A percentile compares a stretch with the other conserved stretches of the same genome.
Conservation (phyloP, 1,140 invertebrate species). For the Macrotrachela quadricornifera region DNA sequence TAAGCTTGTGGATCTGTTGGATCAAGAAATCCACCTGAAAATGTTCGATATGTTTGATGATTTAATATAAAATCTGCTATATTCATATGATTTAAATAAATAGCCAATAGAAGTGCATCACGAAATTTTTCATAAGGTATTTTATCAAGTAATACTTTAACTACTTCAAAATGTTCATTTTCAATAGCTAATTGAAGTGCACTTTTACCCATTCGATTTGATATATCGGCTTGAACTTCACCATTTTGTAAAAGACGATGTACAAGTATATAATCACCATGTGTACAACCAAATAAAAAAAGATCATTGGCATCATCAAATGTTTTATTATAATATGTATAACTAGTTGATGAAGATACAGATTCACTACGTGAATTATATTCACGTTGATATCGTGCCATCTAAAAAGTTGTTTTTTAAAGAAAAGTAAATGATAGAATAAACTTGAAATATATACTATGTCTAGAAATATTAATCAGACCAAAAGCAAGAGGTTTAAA, state of each 20-base stretch:
- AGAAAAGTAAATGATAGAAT: no score
- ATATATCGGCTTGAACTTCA: slow-evolving; percentile 17
- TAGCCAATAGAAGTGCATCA: slow-evolving; percentile 23
- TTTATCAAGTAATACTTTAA: slow-evolving; percentile 18
- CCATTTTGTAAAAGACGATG: slow-evolving; percentile 15
- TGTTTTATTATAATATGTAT: no score
- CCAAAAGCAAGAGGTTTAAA: no score
- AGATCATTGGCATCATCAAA: background rate
- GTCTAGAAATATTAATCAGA: no score
- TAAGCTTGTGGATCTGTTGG: no score
- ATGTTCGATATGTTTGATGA: slow-evolving; percentile 20
- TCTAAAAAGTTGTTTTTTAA: no score
- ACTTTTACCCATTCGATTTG: slow-evolving; percentile 19
- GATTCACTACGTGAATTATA: no score
- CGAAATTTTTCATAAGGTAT: slow-evolving; percentile 19
- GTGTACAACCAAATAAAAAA: background rate
- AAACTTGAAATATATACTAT: no score
- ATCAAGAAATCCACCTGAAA: no score
- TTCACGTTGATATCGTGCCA: no score
- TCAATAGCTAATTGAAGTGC: slow-evolving; percentile 19
- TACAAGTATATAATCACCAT: slow-evolving; percentile 10
- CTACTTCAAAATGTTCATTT: slow-evolving; percentile 23
- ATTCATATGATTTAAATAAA: slow-evolving; percentile 22
- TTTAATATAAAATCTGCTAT: slow-evolving; percentile 24
- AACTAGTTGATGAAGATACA: no score